Percentiles rank a stretch among this genome's conserved stretches.
Evolutionary conservation across 2,888 invertebrate genomes (phyloP).

Genomic region (Arenicola marina): DNA sequence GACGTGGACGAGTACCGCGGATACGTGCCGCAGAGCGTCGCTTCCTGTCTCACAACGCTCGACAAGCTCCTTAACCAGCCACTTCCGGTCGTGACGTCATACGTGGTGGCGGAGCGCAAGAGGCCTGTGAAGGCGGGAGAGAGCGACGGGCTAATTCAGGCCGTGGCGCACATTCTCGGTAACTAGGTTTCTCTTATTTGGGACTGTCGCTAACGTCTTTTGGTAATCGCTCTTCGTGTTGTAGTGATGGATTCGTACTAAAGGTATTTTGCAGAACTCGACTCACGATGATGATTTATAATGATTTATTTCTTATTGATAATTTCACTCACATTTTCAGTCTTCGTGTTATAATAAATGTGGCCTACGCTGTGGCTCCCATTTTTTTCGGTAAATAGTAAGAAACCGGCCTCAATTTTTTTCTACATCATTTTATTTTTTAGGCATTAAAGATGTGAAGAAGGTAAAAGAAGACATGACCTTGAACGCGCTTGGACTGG

Average conservation of each 20-base stretch:
- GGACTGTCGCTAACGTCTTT: no score
- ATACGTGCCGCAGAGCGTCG: not conserved
- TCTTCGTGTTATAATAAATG: no score
- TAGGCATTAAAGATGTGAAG: conserved; percentile 82
- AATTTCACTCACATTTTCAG: no score
- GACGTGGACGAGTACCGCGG: not conserved
- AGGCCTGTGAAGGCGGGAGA: conserved; percentile 65
- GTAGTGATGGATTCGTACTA: not conserved
- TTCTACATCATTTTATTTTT: not conserved
- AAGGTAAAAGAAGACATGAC: conserved; percentile 77
- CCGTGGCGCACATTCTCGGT: conserved; percentile 87
- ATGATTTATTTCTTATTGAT: no score
- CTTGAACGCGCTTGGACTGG: conserved; percentile 94
- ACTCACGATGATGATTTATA: no score
- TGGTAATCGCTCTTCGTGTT: not conserved
- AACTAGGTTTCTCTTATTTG: conserved; percentile 32
- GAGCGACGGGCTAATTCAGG: conserved; percentile 71
- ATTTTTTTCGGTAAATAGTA: no score
- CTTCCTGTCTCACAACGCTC: not conserved
- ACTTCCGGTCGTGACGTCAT: conserved; percentile 42
- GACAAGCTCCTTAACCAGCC: conserved; percentile 79
- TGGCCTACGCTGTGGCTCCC: no score
- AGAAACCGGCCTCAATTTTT: not conserved
- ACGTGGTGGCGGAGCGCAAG: conserved; percentile 81
- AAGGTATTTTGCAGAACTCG: no score